These are phyloP conservation scores for Pachyrhynchus sulphureomaculatus DNA, from an alignment of 1,140 invertebrate genomes.

Conservation along the genomic window DNA sequence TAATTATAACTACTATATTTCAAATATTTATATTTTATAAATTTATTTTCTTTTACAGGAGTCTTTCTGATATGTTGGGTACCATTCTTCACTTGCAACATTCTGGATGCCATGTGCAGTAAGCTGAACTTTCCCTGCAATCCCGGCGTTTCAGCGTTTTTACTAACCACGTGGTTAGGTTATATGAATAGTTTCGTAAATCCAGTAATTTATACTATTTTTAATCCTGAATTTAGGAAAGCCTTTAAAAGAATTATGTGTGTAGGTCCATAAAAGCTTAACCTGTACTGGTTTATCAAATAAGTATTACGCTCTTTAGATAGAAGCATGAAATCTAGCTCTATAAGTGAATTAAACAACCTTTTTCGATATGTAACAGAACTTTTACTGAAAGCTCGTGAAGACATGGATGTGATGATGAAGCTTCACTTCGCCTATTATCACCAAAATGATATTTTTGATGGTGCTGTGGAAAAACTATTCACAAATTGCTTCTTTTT, in stretches of 20 bases:
- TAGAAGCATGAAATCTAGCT: no score
- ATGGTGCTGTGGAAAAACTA: no score
- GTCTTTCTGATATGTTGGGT: constrained; percentile 98
- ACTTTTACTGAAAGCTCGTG: no score
- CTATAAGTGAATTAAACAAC: no score
- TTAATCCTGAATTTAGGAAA: constrained; percentile 98
- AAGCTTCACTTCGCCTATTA: no score
- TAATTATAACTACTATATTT: no score
- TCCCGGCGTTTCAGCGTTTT: constrained; percentile 86
- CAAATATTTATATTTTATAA: no score
- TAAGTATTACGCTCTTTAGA: no score
- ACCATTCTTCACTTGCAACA: constrained; percentile 97
- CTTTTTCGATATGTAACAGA: no score
- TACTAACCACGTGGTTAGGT: constrained; percentile 96
- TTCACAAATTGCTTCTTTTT: no score
- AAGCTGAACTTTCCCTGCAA: constrained; percentile 79
- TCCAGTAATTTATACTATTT: constrained; percentile 98
- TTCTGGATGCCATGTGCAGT: constrained; percentile 92
- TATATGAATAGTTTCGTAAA: constrained; percentile 99
- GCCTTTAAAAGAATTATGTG: constrained; percentile 95
- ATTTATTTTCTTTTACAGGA: constrained; percentile 56
- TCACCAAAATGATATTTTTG: no score
- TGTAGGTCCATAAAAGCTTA: constrained; percentile 51
- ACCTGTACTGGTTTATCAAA: not conserved
- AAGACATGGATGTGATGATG: no score